Base-by-base conservation (phyloP, 2,797 vertebrate genomes). In the Coilia nasus region DNA sequence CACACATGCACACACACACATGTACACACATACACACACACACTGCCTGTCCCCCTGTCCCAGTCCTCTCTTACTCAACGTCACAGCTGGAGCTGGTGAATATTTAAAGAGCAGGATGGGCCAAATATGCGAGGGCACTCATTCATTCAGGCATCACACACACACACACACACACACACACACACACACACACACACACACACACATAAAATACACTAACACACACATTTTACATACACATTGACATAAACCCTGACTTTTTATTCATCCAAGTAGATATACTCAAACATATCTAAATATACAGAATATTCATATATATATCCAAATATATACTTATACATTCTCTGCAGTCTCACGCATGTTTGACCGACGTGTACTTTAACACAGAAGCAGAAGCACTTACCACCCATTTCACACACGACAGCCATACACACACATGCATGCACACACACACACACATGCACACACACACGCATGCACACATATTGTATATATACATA, bases 41-140 rank as follows among this genome's bases (percentile, higher is more conserved):
- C 67, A 28, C 67, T 6, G 23, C 62, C 28, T 35, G 28, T 41
- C 71, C 60, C 23, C 6, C 60, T 64, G 60, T 64, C 7, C 57
- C 57, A 60, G 57, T n/a, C 23, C 60, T 23, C 71, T 35, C 6
- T 78, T 78, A 78, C 35, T 78, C 31, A 35, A 78, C 81, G 56
- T 82, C 83, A 25, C 86, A 87, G 86, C 86, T 84, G 86, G 86
- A 84, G 62, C 60, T 84, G 62, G 75, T 87, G 71, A 87, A 87
- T 87, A 82, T 87, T 87, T 84, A 82, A 87, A 82, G 81, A 84
- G 28, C 31, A 57, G 19, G 46, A 23, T 44, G 78, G 57, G 47
- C 83, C 82, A 67, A 10, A 46, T 17, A 78, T 44, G 17, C 17
- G 50, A 54, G 50, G 1, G 50, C 50, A n/a, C 17, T 71, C 67